These are phyloP conservation scores for Gymnorhina tibicen DNA, from an alignment of 2,113 vertebrate genomes.

Conservation along the genomic window DNA sequence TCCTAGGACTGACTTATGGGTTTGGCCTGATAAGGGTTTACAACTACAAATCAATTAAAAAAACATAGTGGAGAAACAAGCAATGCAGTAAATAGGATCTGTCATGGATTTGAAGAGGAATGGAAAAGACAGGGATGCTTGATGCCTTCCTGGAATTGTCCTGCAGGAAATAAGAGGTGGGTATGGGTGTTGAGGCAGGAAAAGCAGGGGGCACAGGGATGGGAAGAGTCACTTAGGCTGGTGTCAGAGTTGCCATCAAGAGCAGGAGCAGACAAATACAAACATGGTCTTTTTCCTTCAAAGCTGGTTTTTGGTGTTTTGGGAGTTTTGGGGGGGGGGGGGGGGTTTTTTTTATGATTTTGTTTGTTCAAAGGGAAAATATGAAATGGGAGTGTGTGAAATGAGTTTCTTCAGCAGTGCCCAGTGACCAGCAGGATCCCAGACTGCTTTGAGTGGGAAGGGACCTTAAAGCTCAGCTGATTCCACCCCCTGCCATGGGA, in stretches of 20 bases:
- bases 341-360: not conserved
- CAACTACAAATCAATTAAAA: not conserved
- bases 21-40: not conserved
- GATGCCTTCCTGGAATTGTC: rapidly evolving
- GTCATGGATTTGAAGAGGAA: rapidly evolving
- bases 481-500: not conserved
- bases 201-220: not conserved
- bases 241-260: not conserved
- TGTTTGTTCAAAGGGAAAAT: not conserved
- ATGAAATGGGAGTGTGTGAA: not conserved
- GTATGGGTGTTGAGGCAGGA: not conserved
- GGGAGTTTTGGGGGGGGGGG: not conserved
- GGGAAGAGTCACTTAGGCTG: not conserved
- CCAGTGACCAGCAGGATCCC: not conserved
- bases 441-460: not conserved
- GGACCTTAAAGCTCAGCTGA: too few relatives aligned
- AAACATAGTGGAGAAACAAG: not conserved
- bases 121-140: not conserved
- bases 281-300: not conserved
- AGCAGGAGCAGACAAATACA: not conserved
- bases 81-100: not conserved
- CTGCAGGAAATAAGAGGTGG: rapidly evolving
- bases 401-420: not conserved
- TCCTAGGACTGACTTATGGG: not conserved
- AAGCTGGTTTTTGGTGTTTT: not conserved